Conservation (phyloP, 2,888 invertebrate species). For the Hydroisotoma schaefferi region DNA sequence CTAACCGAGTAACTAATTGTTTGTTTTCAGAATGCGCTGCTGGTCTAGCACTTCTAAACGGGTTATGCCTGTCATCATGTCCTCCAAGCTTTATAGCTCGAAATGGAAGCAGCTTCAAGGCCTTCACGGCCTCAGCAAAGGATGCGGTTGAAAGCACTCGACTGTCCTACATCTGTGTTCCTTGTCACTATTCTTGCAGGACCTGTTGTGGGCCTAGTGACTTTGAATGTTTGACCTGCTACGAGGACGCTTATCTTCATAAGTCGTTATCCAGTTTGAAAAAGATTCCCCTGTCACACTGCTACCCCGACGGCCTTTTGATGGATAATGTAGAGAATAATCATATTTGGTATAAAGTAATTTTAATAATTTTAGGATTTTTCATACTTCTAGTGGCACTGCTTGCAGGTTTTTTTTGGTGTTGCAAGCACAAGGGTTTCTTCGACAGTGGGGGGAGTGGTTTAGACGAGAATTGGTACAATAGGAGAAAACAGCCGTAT, state of each 20-base stretch:
- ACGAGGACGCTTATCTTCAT: conserved; percentile 59
- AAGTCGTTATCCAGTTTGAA: conserved; percentile 52
- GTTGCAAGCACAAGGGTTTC: conserved; percentile 7
- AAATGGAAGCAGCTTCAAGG: conserved; percentile 16
- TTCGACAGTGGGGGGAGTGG: conserved; percentile 17
- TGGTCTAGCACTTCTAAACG: conserved; percentile 59
- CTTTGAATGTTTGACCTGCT: conserved; percentile 66
- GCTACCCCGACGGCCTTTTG: conserved; percentile 56
- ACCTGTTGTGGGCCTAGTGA: conserved; percentile 66
- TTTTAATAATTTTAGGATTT: conserved; percentile 54
- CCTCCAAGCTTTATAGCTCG: conserved; percentile 51
- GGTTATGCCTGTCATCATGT: conserved; percentile 62
- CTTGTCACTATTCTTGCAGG: conserved; percentile 73
- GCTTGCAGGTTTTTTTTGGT: conserved; percentile 41
- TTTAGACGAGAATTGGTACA: not conserved
- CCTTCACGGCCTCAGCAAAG: not conserved
- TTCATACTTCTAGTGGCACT: conserved; percentile 51
- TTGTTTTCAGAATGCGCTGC: conserved; percentile 64
- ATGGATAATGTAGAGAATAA: conserved; percentile 55
- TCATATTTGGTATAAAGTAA: conserved; percentile 56
- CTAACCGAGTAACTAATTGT: too few relatives aligned
- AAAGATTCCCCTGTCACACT: conserved; percentile 52
- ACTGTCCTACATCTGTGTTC: conserved; percentile 55
- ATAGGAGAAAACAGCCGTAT: conserved; percentile 20
- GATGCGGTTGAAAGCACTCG: conserved; percentile 10